Base-by-base conservation (phyloP, 2,113 vertebrate genomes). In the Cacatua alba region DNA sequence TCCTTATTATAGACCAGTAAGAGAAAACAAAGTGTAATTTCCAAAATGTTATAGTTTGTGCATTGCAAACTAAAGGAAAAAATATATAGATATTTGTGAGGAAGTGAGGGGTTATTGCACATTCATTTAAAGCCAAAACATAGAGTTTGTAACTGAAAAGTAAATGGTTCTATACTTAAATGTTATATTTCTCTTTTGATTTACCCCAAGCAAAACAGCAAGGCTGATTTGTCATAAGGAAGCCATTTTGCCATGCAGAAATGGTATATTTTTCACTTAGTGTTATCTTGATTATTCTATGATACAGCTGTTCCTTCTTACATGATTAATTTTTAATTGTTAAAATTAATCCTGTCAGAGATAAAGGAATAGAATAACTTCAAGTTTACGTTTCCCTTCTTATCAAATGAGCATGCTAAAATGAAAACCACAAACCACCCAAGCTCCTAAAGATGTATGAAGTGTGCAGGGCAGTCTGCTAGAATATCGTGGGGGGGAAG, bases 191-290 rank as follows among this genome's bases (percentile, higher is more conserved):
- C 88, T 92, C 84, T 94, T 95, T 82, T 82, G 59, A 68, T 81
- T 91, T 96, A 95, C 93, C 90, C 82, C 82, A 94, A 95, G 88
- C 80, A 80, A 96, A 96, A 95, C 81, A 88, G 92, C 81, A 90
- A 79, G 84, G 72, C 80, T 94, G 88, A 75, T 97, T 98, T 96
- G 79, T 97, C 75, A 93, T 70, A 74, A 90, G 82, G 64, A 94
- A 96, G n/a, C 39, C 86, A 92, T 93, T 97, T 92, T 95, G 60
- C 75, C 71, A 51, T 75, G 28, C 74, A 70, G 82, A 84, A 85
- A 86, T 81, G 39, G 51, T 65, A 29, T 63, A 65, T 84, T 85
- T 97, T 97, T 96, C 68, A 64, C 94, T 91, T 96, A 95, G 90
- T 86, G 57, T 90, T 93, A 80, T 82, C 94, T 82, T 94, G 81